phyloP scores from a whole-genome alignment of 2,888 invertebrate genomes.

The Mythimna albipuncta region DNA sequence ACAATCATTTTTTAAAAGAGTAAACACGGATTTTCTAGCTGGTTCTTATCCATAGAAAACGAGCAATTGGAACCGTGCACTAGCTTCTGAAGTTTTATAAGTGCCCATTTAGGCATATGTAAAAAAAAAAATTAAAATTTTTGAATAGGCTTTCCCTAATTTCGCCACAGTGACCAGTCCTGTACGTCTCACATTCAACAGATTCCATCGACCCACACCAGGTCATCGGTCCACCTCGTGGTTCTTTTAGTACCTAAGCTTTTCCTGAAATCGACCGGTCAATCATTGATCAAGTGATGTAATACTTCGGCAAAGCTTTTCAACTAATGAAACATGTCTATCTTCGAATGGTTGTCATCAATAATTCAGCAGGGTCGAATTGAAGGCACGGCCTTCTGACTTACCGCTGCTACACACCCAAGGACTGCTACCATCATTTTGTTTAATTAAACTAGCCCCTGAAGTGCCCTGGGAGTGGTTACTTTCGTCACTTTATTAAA shows the following conservation, averaged over 20 bases:
- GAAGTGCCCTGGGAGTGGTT: not conserved
- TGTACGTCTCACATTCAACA: too few relatives aligned
- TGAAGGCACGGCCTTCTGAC: slow-evolving; percentile 22
- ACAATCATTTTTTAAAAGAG: too few relatives aligned
- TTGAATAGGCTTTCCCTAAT: too few relatives aligned
- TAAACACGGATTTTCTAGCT: too few relatives aligned
- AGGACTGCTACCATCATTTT: slow-evolving; percentile 28
- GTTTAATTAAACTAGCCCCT: slow-evolving; percentile 33
- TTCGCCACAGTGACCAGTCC: too few relatives aligned
- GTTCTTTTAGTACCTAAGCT: not conserved
- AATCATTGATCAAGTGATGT: slow-evolving; percentile 4
- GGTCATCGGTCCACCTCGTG: too few relatives aligned
- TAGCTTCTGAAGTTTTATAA: too few relatives aligned
- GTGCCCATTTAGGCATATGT: too few relatives aligned
- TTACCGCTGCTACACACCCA: slow-evolving; percentile 26
- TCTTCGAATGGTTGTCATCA: slow-evolving; percentile 32
- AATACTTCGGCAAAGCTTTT: slow-evolving; percentile 25
- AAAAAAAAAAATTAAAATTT: too few relatives aligned
- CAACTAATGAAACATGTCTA: slow-evolving; percentile 34
- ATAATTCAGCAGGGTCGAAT: slow-evolving; percentile 51
- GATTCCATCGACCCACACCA: too few relatives aligned
- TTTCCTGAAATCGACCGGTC: not conserved
- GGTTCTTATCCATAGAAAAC: too few relatives aligned
- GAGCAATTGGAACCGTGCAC: too few relatives aligned
- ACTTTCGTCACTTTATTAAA: slow-evolving; percentile 4